These are phyloP conservation scores for Pipistrellus pipistrellus DNA, from an alignment of 2,797 vertebrate species.

Conservation along the genomic window DNA sequence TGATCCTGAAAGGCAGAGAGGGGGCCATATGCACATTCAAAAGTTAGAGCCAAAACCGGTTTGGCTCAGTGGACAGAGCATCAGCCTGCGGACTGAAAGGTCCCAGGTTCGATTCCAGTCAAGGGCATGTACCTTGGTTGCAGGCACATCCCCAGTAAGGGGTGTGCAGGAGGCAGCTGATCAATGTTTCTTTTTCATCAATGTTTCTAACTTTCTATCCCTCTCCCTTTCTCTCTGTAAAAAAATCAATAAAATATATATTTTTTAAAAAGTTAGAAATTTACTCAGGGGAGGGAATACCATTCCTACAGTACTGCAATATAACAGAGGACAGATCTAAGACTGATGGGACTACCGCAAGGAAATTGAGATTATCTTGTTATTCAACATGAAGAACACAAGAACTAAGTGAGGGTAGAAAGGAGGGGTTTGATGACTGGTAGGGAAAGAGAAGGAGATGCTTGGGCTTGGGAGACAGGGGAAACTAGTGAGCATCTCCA, in stretches of 20 bases:
- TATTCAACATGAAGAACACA: background rate
- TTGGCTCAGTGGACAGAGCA: too few relatives aligned
- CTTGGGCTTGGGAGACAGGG: background rate
- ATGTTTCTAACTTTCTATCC: too few relatives aligned
- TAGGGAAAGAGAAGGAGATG: background rate
- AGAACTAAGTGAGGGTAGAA: background rate
- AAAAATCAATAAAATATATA: too few relatives aligned
- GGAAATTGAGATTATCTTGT: conserved; percentile 5
- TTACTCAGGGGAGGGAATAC: background rate
- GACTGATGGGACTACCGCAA: background rate
- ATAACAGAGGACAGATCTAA: background rate
- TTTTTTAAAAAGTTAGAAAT: background rate
- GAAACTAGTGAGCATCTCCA: background rate
- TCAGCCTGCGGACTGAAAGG: too few relatives aligned
- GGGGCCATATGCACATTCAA: background rate
- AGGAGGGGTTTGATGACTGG: background rate
- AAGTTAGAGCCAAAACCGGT: background rate
- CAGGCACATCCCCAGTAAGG: too few relatives aligned
- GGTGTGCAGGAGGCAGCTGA: too few relatives aligned
- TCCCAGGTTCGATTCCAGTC: too few relatives aligned
- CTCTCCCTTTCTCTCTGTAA: too few relatives aligned
- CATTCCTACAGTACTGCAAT: background rate
- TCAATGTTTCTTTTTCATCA: too few relatives aligned
- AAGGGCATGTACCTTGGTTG: too few relatives aligned
- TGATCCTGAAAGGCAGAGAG: background rate